Conservation (phyloP, 92 coral and sea anemone species). For the Micromussa lordhowensis region DNA sequence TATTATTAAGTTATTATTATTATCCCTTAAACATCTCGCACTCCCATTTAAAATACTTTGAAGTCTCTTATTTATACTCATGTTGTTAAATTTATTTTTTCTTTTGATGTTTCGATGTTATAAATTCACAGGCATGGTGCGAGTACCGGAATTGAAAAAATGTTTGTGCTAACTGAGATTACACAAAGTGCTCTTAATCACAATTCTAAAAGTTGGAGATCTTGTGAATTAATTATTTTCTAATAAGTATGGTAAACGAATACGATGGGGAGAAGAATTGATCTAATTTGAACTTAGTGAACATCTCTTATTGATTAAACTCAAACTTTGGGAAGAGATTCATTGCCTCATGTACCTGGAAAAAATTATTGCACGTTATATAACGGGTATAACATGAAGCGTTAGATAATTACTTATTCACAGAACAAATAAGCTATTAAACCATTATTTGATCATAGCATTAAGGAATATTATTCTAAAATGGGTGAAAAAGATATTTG, state of each 20-base stretch:
- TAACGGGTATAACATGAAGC: background rate
- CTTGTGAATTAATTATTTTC: background rate
- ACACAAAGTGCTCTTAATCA: background rate
- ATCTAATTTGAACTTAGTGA: background rate
- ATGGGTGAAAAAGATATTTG: background rate
- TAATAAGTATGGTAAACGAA: background rate
- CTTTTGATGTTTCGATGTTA: background rate
- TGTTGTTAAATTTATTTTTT: background rate
- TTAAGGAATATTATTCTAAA: background rate
- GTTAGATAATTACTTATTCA: background rate
- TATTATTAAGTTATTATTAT: too few species aligned
- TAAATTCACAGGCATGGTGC: background rate
- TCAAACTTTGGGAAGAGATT: background rate
- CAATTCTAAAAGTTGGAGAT: background rate
- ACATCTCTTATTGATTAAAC: background rate
- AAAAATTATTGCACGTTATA: background rate
- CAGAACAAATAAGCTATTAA: background rate
- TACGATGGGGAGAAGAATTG: background rate
- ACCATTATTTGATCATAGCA: background rate
- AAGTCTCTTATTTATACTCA: background rate
- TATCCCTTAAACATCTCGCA: too few species aligned
- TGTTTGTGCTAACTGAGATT: slow-evolving; percentile 10
- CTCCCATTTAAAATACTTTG: too few species aligned
- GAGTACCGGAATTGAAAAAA: slow-evolving; percentile 16
- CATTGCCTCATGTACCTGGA: background rate